Conservation (phyloP, 2,888 invertebrate species). For the Chirona hameri region DNA sequence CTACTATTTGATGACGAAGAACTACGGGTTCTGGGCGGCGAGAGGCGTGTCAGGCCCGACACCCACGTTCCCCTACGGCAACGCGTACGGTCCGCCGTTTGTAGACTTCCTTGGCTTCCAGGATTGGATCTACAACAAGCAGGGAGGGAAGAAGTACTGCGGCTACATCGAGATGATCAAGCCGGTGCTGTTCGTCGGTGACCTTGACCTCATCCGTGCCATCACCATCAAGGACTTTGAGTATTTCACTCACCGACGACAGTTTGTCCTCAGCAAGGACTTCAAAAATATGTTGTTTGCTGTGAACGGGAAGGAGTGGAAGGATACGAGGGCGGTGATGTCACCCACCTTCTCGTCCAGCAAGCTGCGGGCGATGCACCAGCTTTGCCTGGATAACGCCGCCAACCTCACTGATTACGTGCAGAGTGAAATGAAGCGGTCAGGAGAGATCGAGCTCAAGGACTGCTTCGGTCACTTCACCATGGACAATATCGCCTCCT, state of each 20-base stretch:
- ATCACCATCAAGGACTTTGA: neutral
- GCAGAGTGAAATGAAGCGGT: slow-evolving; percentile 45
- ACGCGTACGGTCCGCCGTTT: too few relatives aligned
- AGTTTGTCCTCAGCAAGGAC: neutral
- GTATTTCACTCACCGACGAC: neutral
- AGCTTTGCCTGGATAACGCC: neutral
- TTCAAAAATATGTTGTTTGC: neutral
- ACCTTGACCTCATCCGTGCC: neutral
- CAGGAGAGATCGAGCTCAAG: slow-evolving; percentile 51
- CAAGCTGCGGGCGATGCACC: slow-evolving; percentile 56
- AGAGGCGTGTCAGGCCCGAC: too few relatives aligned
- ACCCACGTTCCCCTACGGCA: too few relatives aligned
- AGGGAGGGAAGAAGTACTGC: too few relatives aligned
- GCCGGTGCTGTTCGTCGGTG: too few relatives aligned
- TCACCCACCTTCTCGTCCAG: slow-evolving; percentile 56
- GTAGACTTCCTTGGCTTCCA: too few relatives aligned
- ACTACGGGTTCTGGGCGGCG: too few relatives aligned
- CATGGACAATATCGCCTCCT: slow-evolving; percentile 60
- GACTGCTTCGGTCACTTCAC: slow-evolving; percentile 58
- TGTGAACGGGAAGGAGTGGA: neutral
- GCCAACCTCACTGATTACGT: neutral
- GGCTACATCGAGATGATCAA: too few relatives aligned
- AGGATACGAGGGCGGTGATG: neutral
- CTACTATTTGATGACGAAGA: too few relatives aligned
- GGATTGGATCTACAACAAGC: too few relatives aligned